These are phyloP conservation scores for Platygyra sinensis DNA, from an alignment of 64 coral and sea anemone genomes.

Conservation along the genomic window DNA sequence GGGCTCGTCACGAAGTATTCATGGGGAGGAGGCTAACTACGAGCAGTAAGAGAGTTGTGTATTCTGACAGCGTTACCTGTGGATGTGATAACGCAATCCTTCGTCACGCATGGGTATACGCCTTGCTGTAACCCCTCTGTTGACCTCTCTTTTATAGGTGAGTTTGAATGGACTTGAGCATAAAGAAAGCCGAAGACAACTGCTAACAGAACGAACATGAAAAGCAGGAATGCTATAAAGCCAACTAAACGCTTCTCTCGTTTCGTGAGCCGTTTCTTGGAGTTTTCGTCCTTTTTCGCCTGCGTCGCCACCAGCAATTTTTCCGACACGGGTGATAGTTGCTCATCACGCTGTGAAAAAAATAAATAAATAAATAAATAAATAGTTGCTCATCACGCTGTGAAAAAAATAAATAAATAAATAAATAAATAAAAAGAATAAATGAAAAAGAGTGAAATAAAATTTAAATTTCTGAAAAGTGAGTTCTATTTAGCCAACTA, in stretches of 20 bases:
- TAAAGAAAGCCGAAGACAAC: slow-evolving; percentile 19
- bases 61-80: slow-evolving; percentile 11
- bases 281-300: neutral
- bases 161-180: neutral
- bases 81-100: slow-evolving; percentile 10
- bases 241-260: neutral
- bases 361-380: neutral
- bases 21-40: too few relatives aligned
- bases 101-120: slow-evolving; percentile 30
- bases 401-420: too few relatives aligned
- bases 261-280: neutral
- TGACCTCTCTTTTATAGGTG: neutral
- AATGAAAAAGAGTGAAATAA: neutral
- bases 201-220: slow-evolving; percentile 16
- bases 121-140: neutral
- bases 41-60: too few relatives aligned
- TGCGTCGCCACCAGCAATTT: slow-evolving; percentile 4
- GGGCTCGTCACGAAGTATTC: too few relatives aligned
- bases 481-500: too few relatives aligned
- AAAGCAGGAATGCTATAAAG: slow-evolving; percentile 18
- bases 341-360: neutral
- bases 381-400: too few relatives aligned
- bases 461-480: neutral
- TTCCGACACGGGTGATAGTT: neutral
- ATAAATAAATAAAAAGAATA: neutral